Evolutionary conservation across 1,140 invertebrate genomes (phyloP), one percentile per base, ranked within the genome.

Genomic region (Propsilocerus akamusi): DNA sequence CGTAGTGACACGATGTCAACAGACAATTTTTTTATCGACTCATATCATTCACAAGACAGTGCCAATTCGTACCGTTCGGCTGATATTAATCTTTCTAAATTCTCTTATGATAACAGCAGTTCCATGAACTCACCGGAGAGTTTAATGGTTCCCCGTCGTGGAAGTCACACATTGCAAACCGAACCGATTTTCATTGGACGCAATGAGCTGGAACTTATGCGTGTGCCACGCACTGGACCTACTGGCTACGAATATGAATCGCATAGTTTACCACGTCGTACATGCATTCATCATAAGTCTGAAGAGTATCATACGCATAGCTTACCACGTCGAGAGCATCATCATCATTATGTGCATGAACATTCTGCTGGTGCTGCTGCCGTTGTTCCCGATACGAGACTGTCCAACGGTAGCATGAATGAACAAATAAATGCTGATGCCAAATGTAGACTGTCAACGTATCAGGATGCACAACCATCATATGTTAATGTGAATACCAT

Each of bases 181-280:
- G 34, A 41, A 26, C 26, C 47, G 20, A 48, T 48, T 48, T 48
- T 26, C 12, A 26, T 25, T 26, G 25, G 25, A 60, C 56, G 48
- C 57, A 57, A 2, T 14, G 50, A n/a, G 22, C 14, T 51, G 17
- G 22, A 14, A 49, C 37, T 1, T 56, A 58, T 3, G 54, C 61
- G 52, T 57, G 37, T 32, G 59, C 52, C 28, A 57, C 59, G 41
- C 57, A 59, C 23, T 57, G 59, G 47, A 57, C 59, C 10, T 59
- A 61, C 51, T 57, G 57, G 60, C 22, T 64, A 62, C 46, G 62
- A 61, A 48, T 65, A 62, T 41, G 63, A 65, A 49, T 58, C 60
- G 47, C 63, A 65, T 37, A 65, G 63, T 25, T 52, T 65, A 49
- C 63, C 63, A 0, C 51, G 63, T 0, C 52, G 60, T 2, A 49